A percentile compares a stretch with the other conserved stretches of the same genome.
Conservation (phyloP, 92 coral and sea anemone species). For the Palythoa heliodiscus region DNA sequence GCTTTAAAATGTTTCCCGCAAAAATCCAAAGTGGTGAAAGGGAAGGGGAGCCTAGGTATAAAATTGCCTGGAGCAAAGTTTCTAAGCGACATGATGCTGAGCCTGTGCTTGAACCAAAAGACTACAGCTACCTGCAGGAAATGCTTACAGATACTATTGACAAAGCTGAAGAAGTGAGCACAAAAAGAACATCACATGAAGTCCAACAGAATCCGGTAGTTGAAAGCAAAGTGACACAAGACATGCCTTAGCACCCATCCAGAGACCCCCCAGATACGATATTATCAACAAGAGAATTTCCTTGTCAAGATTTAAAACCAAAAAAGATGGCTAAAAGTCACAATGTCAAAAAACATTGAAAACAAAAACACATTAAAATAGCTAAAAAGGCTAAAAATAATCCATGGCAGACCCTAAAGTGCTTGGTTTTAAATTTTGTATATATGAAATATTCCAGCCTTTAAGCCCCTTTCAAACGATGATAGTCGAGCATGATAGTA, state of each 20-base stretch:
- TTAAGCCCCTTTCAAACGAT: too few species aligned
- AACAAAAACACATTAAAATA: too few species aligned
- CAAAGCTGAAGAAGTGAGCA: not conserved
- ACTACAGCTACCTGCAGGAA: constrained; percentile 32
- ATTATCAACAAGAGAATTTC: constrained; percentile 6
- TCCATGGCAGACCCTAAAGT: too few species aligned
- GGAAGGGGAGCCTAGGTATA: constrained; percentile 40
- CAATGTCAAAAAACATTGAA: too few species aligned
- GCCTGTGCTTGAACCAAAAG: constrained; percentile 43
- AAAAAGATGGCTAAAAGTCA: too few species aligned
- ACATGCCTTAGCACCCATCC: not conserved
- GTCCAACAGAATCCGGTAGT: not conserved
- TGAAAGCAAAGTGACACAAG: not conserved
- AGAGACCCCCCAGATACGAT: not conserved
- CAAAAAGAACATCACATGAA: not conserved
- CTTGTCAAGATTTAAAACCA: too few species aligned
- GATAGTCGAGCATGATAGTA: too few species aligned
- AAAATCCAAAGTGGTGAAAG: constrained; percentile 11
- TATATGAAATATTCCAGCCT: too few species aligned
- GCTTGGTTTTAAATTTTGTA: too few species aligned
- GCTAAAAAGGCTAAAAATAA: too few species aligned
- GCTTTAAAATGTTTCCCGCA: constrained; percentile 8
- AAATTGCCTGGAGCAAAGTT: constrained; percentile 49
- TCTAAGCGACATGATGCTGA: constrained; percentile 29
- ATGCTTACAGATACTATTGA: not conserved